Evolutionary conservation across 2,888 invertebrate genomes (phyloP).

Genomic region (Crematogaster levior): DNA sequence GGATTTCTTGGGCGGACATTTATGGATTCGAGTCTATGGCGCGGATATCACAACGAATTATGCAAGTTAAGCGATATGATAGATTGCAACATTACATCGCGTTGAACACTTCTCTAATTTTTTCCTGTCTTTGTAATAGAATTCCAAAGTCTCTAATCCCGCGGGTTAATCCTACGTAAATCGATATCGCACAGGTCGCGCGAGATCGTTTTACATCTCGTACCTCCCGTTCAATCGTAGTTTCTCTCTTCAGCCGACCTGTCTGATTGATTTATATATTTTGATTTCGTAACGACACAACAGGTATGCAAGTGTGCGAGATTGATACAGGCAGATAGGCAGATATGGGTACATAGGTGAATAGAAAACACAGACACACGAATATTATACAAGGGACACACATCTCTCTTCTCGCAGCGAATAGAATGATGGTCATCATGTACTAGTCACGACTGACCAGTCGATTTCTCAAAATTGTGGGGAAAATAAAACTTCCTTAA

Average conservation of each 20-base stretch:
- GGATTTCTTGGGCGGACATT: neutral
- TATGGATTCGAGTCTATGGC: neutral
- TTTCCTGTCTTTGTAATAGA: neutral
- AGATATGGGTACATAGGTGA: constrained; percentile 11
- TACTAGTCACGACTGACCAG: constrained; percentile 1
- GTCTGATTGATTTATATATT: constrained; percentile 55
- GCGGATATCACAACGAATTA: neutral
- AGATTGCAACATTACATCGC: neutral
- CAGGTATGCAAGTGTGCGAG: constrained; percentile 35
- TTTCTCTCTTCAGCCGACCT: constrained; percentile 39
- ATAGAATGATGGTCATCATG: neutral
- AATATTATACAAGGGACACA: constrained; percentile 38
- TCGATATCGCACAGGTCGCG: constrained; percentile 25
- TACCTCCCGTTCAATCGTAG: neutral
- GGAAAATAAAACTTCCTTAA: neutral
- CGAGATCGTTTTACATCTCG: constrained; percentile 58
- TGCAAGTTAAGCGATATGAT: neutral
- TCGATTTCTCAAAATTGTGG: constrained; percentile 27
- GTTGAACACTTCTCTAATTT: constrained; percentile 30
- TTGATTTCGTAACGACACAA: constrained; percentile 57
- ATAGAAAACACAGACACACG: constrained; percentile 38
- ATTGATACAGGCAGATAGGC: constrained; percentile 34
- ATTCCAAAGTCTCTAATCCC: constrained; percentile 53
- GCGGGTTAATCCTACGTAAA: constrained; percentile 58
- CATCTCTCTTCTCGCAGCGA: neutral